These are phyloP conservation scores for Diaprepes abbreviatus DNA, from an alignment of 2,888 invertebrate species.

Conservation along the genomic window DNA sequence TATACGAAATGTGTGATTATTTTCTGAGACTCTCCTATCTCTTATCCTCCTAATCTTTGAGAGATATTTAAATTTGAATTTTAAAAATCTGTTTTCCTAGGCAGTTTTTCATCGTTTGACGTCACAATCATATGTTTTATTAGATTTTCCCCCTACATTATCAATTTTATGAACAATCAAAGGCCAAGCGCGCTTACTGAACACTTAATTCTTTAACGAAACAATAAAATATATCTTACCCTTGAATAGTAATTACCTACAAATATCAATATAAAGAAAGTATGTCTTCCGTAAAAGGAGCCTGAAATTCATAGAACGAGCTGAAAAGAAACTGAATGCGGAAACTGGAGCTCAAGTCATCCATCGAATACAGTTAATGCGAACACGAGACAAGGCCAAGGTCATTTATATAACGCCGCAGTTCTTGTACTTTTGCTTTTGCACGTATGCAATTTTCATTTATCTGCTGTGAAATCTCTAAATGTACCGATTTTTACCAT, in stretches of 20 bases:
- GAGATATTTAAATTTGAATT: too few species aligned
- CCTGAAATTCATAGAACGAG: slow-evolving; percentile 32
- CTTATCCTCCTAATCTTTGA: too few species aligned
- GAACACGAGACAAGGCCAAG: slow-evolving; percentile 38
- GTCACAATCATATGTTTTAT: too few species aligned
- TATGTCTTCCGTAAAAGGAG: slow-evolving; percentile 36
- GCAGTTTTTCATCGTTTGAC: too few species aligned
- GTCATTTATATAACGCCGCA: slow-evolving; percentile 7
- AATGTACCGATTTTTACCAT: too few species aligned
- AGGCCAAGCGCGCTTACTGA: neutral
- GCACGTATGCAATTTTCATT: neutral
- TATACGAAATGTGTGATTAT: too few species aligned
- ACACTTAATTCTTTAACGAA: neutral
- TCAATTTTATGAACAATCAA: neutral
- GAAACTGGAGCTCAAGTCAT: slow-evolving; percentile 39
- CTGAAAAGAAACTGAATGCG: slow-evolving; percentile 42
- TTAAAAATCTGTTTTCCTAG: too few species aligned
- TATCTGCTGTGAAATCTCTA: too few species aligned
- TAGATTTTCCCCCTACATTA: neutral
- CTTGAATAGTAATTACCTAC: slow-evolving; percentile 8
- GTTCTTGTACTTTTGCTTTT: neutral
- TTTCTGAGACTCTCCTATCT: too few species aligned
- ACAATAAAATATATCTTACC: slow-evolving; percentile 7
- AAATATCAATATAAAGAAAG: slow-evolving; percentile 38
- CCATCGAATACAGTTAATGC: slow-evolving; percentile 42